Percentiles rank a stretch among this genome's conserved stretches.
phyloP scores from a whole-genome alignment of 2,113 vertebrate genomes.

The Grus americana region DNA sequence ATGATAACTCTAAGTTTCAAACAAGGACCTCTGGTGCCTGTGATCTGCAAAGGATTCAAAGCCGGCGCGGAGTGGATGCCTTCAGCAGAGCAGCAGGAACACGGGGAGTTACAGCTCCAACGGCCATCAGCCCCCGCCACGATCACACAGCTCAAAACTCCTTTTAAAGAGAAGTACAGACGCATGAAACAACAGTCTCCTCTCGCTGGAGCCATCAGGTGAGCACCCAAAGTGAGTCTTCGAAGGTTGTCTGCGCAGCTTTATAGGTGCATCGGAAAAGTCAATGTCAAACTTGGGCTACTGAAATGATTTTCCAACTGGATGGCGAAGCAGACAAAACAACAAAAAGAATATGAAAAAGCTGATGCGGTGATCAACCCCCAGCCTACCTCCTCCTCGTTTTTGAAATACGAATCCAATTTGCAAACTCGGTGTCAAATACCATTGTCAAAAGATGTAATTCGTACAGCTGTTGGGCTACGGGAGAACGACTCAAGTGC shows the following conservation, averaged over 20 bases:
- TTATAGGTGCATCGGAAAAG: not conserved
- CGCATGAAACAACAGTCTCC: not conserved
- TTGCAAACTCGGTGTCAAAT: slow-evolving; percentile 19
- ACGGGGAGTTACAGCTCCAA: not conserved
- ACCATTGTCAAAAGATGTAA: not conserved
- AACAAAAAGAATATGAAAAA: not conserved
- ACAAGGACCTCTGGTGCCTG: not conserved
- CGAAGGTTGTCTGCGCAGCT: not conserved
- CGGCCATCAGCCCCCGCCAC: not conserved
- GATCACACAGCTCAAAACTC: not conserved
- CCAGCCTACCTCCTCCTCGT: not conserved
- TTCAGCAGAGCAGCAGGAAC: not conserved
- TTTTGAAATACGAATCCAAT: slow-evolving; percentile 26
- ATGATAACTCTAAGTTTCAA: not conserved
- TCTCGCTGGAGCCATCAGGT: not conserved
- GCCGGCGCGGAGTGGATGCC: not conserved
- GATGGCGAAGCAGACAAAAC: not conserved
- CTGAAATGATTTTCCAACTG: not conserved
- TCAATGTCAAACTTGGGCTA: not conserved
- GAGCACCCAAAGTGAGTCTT: not conserved
- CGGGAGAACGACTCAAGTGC: not conserved
- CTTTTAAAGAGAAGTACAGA: not conserved
- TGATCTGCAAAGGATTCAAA: not conserved
- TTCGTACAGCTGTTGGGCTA: not conserved
- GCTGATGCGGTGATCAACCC: not conserved